Base-by-base conservation (phyloP, 2,797 vertebrate genomes). In the Triplophysa bombifrons region DNA sequence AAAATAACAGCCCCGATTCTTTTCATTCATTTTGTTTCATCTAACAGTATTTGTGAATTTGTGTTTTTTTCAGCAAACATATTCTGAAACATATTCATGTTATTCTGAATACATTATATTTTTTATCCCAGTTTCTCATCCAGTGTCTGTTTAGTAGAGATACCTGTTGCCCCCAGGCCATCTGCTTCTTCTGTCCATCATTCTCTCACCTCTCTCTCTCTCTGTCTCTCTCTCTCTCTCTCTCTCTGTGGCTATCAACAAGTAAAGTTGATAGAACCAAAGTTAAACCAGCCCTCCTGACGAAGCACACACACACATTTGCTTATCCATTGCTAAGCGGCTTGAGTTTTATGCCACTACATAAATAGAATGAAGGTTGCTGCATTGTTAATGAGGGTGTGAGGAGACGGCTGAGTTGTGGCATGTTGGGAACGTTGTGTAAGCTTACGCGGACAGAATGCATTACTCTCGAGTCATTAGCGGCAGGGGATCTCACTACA, bases 391-490 rank as follows among this genome's bases (percentile, higher is more conserved):
- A 84, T 69, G 56, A 83, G 38, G 30, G 20, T 60, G 63, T 46
- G 74, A 70, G 58, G 63, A 30, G 58, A 50, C 50, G n/a, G 48
- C 68, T 72, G 68, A 53, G 72, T 48, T 41, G 55, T 73, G 74
- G 74, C 69, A 76, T 64, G 75, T 74, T 72, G 55, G 25, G 61
- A 27, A 17, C 61, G 68, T 60, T 73, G 55, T 67, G 65, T 13
- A n/a, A 72, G 79, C 78, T 66, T 63, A 76, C 71, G 66, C 41
- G 7, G 30, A 61, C 64, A 63, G 78, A 86, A 83, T 86, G 72
- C 82, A 82, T 84, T 84, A 83, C 64, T 53, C 60, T 66, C 34
- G 60, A 82, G 56, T 86, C 82, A 85, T 86, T 86, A 85, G 67
- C 22, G 66, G 56, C 51, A 64, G 66, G 70, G 46, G 71, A 53